A percentile compares a stretch with the other conserved stretches of the same genome.
Conservation (phyloP, 2,888 invertebrate species). For the Euplexia lucipara region DNA sequence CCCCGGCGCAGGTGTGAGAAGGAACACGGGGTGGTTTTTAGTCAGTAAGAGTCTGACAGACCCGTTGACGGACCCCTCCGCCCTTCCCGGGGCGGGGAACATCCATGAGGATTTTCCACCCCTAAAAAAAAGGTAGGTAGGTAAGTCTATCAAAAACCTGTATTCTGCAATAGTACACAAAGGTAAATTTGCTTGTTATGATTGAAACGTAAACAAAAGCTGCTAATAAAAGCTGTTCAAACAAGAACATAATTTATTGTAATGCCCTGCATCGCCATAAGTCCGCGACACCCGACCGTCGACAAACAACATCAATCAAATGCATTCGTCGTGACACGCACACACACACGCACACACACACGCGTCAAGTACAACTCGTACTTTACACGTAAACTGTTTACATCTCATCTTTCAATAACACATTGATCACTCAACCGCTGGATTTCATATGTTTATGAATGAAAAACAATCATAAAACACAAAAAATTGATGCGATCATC, state of each 20-base stretch:
- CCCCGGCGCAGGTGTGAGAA: too few relatives aligned
- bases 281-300: conserved; percentile 27
- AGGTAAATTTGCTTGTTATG: conserved; percentile 2
- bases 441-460: neutral
- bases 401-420: conserved; percentile 3
- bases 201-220: conserved; percentile 2
- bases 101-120: too few relatives aligned
- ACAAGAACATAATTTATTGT: conserved; percentile 7
- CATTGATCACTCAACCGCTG: neutral
- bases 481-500: conserved; percentile 4
- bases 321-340: conserved; percentile 32
- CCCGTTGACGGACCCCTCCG: too few relatives aligned
- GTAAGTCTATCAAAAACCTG: too few relatives aligned
- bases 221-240: neutral
- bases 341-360: neutral
- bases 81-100: too few relatives aligned
- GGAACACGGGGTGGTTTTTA: too few relatives aligned
- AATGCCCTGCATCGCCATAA: conserved; percentile 5
- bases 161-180: conserved; percentile 4
- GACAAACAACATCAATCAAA: conserved; percentile 60
- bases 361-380: neutral
- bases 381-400: neutral
- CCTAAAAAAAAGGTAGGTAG: too few relatives aligned
- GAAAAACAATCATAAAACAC: neutral
- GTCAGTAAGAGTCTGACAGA: too few relatives aligned